These are phyloP conservation scores for Andrena flavipes DNA, from an alignment of 2,888 invertebrate genomes.

Conservation along the genomic window DNA sequence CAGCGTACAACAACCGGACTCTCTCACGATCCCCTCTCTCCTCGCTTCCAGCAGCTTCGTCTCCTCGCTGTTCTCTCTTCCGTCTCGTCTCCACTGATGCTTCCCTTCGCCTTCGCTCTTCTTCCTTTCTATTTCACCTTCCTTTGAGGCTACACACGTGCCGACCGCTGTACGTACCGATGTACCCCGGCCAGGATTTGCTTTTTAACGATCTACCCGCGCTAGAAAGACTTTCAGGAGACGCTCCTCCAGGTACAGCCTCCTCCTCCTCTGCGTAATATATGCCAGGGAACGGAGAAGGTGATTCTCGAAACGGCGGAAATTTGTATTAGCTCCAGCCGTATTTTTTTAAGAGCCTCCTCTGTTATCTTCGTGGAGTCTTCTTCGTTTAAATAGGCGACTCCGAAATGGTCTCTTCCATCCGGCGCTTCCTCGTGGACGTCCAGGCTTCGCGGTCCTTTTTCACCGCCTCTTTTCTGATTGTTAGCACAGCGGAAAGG, in stretches of 20 bases:
- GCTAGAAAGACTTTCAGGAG: constrained; percentile 10
- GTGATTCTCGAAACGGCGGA: constrained; percentile 24
- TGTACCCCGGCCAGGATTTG: constrained; percentile 12
- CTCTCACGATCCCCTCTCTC: constrained; percentile 66
- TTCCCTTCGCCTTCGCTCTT: constrained; percentile 3
- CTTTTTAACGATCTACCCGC: constrained; percentile 42
- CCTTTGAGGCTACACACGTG: constrained; percentile 53
- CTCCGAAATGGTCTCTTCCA: constrained; percentile 21
- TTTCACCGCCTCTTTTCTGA: background rate
- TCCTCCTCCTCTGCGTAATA: background rate
- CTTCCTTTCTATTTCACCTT: constrained; percentile 11
- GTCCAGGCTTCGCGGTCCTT: background rate
- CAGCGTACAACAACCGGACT: constrained; percentile 68
- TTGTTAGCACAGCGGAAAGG: constrained; percentile 7
- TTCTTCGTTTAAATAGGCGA: constrained; percentile 49
- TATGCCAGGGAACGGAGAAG: background rate
- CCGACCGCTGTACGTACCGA: constrained; percentile 42
- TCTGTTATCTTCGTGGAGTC: constrained; percentile 15
- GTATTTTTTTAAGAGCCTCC: constrained; percentile 4
- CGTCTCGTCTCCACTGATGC: constrained; percentile 1
- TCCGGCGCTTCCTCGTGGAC: constrained; percentile 23
- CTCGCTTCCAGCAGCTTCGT: constrained; percentile 46
- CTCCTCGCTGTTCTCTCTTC: constrained; percentile 30
- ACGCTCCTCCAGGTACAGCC: too few relatives aligned
- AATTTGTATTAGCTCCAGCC: constrained; percentile 27